Conservation (phyloP, 2,113 vertebrate species). For the Gallinago undulata region DNA sequence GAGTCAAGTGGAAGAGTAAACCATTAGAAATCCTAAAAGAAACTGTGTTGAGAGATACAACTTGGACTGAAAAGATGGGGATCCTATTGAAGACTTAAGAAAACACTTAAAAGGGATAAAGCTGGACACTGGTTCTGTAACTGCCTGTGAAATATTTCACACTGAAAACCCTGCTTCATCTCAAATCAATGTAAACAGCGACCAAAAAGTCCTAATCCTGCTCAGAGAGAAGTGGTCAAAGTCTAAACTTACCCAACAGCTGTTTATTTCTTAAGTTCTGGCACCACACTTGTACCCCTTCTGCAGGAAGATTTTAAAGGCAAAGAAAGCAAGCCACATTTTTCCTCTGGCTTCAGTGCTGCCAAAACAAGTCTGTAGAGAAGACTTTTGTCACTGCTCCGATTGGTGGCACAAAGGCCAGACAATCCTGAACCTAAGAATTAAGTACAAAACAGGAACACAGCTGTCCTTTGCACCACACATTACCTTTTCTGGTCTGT, state of each 20-base stretch:
- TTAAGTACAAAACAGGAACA: not conserved
- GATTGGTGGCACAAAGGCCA: not conserved
- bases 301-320: not conserved
- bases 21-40: not conserved
- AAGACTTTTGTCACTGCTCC: not conserved
- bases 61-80: not conserved
- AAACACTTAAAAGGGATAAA: not conserved
- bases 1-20: not conserved
- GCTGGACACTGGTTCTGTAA: not conserved
- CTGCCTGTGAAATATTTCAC: not conserved
- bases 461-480: not conserved
- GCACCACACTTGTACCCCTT: not conserved
- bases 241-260: not conserved
- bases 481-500: rapidly evolving
- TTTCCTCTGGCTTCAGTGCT: not conserved
- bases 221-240: not conserved
- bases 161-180: not conserved
- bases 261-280: not conserved
- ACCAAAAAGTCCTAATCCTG: not conserved
- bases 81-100: not conserved
- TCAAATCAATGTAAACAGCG: not conserved
- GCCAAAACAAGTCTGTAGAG: not conserved
- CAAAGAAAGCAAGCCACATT: not conserved
- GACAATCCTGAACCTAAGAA: not conserved
- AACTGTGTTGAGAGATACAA: not conserved